phyloP scores from a whole-genome alignment of 1,140 invertebrate species.

The Vanessa atalanta region DNA sequence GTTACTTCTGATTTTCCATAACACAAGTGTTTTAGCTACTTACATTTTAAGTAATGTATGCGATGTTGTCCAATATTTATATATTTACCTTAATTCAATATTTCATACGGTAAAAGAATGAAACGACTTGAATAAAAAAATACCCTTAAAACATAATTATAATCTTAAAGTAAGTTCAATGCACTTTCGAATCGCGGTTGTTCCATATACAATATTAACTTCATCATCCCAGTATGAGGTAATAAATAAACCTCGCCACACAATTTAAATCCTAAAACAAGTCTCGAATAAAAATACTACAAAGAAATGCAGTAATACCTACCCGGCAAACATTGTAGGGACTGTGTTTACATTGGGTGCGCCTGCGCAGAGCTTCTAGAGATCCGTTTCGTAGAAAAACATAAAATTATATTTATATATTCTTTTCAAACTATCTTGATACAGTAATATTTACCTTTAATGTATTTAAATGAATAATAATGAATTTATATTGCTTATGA shows the following conservation, averaged over 20 bases:
- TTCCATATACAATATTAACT: slow-evolving; percentile 14
- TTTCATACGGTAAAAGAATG: no score
- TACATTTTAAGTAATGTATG: no score
- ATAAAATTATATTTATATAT: slow-evolving; percentile 5
- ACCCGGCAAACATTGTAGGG: slow-evolving; percentile 30
- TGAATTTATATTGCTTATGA: no score
- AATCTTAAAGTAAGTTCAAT: not conserved
- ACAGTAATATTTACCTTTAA: no score
- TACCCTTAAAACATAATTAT: not conserved
- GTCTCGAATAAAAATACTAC: slow-evolving; percentile 36
- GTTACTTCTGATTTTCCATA: no score
- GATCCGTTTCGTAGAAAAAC: slow-evolving; percentile 1
- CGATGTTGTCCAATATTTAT: no score
- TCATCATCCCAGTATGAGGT: slow-evolving; percentile 23
- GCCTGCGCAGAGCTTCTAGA: slow-evolving; percentile 26
- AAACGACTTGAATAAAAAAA: not conserved
- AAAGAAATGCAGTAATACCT: slow-evolving; percentile 37
- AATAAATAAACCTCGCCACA: slow-evolving; percentile 19
- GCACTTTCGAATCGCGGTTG: slow-evolving; percentile 3
- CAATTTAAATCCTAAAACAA: slow-evolving; percentile 17
- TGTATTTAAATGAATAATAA: no score
- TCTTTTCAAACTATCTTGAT: not conserved
- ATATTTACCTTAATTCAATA: no score
- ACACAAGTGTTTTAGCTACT: no score
- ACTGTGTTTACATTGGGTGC: slow-evolving; percentile 37